Evolutionary conservation across 1,140 invertebrate genomes (phyloP).

Genomic region (Neelides sp.): DNA sequence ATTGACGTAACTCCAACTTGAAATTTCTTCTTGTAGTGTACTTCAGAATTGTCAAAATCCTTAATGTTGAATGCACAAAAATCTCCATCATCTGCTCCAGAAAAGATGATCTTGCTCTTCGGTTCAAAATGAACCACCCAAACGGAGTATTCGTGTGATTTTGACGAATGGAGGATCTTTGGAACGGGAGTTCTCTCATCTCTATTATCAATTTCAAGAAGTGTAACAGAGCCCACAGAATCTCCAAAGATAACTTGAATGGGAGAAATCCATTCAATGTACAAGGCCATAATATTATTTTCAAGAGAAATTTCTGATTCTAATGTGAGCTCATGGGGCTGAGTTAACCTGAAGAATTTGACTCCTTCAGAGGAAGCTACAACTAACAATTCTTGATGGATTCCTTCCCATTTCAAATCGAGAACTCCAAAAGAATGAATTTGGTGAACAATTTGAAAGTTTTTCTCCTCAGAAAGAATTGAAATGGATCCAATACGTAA

Average conservation of each 20-base stretch:
- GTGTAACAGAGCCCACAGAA: conserved; percentile 13
- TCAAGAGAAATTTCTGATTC: neutral
- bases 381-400: conserved; percentile 10
- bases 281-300: conserved; percentile 18
- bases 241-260: conserved; percentile 17
- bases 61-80: conserved; percentile 17
- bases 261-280: conserved; percentile 20
- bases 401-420: conserved; percentile 24
- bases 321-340: neutral
- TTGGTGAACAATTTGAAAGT: conserved; percentile 1
- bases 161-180: conserved; percentile 11
- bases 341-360: neutral
- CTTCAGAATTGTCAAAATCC: conserved; percentile 5
- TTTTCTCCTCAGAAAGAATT: conserved; percentile 7
- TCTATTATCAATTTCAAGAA: conserved; percentile 4
- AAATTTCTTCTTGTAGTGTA: conserved; percentile 17
- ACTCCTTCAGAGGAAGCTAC: conserved; percentile 14
- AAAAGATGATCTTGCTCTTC: conserved; percentile 14
- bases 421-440: conserved; percentile 13
- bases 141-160: conserved; percentile 8
- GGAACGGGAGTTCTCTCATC: neutral
- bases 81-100: conserved; percentile 26
- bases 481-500: conserved; percentile 9
- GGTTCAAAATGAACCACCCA: conserved; percentile 25
- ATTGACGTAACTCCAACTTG: conserved; percentile 28